Evolutionary conservation across 2,113 vertebrate species (phyloP).

Genomic region (Psephotus haematonotus): DNA sequence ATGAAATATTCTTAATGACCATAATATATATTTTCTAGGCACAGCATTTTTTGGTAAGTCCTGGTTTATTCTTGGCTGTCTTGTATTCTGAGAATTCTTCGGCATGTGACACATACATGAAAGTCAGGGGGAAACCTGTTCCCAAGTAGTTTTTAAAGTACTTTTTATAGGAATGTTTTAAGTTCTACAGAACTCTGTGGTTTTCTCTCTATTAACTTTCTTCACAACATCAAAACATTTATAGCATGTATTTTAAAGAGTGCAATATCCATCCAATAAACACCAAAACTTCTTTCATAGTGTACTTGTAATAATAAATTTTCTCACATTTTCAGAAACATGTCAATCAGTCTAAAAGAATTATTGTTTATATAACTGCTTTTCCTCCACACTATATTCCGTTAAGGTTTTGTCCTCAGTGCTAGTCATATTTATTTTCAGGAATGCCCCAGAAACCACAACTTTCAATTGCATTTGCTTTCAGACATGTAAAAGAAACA

Average conservation of each 20-base stretch:
- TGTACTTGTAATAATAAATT: neutral
- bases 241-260: neutral
- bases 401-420: slow-evolving; percentile 30
- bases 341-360: slow-evolving; percentile 29
- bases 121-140: neutral
- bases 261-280: slow-evolving; percentile 42
- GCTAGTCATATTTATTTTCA: slow-evolving; percentile 55
- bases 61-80: neutral
- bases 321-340: slow-evolving; percentile 28
- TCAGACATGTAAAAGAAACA: slow-evolving; percentile 71
- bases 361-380: slow-evolving; percentile 30
- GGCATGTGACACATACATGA: neutral
- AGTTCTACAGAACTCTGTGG: neutral
- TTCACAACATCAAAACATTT: neutral
- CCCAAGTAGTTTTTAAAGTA: neutral
- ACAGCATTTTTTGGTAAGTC: neutral
- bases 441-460: slow-evolving; percentile 61
- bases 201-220: slow-evolving; percentile 7
- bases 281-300: neutral
- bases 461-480: slow-evolving; percentile 63
- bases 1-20: neutral
- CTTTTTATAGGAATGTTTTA: neutral
- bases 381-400: neutral
- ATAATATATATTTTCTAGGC: neutral
- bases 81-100: neutral